Base-by-base conservation (phyloP, 2,888 invertebrate genomes). In the Drosophila multiciliata region DNA sequence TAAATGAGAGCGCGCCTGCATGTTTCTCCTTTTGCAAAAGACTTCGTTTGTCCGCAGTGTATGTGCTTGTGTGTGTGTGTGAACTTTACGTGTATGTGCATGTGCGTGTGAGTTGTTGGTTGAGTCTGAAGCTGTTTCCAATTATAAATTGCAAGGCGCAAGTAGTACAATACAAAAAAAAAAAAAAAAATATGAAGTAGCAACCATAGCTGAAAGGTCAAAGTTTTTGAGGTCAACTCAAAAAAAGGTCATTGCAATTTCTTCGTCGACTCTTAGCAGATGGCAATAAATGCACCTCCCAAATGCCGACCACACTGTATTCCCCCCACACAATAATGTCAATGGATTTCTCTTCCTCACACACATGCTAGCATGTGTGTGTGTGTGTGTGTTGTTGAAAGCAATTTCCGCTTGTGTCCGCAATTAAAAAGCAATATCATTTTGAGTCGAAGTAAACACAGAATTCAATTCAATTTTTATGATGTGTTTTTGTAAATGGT, bases 391-490 rank as follows among this genome's bases (percentile, higher is more conserved):
- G 75, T 67, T 59, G 76, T 68, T 73, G 77, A 87, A 83, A 78
- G 84, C 88, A 90, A 91, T 91, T 90, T 91, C 87, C 90, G 82
- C 82, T 81, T 82, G 82, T 87, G 87, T 82, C 91, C 88, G 87
- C 91, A 91, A 91, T 91, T 91, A 91, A 91, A 89, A 89, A 90
- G 89, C 89, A 88, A 90, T 90, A 89, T 80, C 82, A 83, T 76
- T 65, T 78, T 53, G 62, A 75, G 75, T 63, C 78, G 71, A 78
- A 82, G 74, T 77, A 80, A 87, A 82, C 79, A 78, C 79, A 83
- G 83, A 82, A 81, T 83, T 80, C 78, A 80, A 88, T 89, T 84
- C 80, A 81, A 90, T 85, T 89, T 87, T 90, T 90, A 91, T 89
- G 86, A 83, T 83, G 89, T 90, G 90, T 82, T 84, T 89, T 80